Evolutionary conservation across 2,797 vertebrate genomes (phyloP), one percentile per base, ranked within the genome.

Genomic region (Kryptolebias ocellatus): DNA sequence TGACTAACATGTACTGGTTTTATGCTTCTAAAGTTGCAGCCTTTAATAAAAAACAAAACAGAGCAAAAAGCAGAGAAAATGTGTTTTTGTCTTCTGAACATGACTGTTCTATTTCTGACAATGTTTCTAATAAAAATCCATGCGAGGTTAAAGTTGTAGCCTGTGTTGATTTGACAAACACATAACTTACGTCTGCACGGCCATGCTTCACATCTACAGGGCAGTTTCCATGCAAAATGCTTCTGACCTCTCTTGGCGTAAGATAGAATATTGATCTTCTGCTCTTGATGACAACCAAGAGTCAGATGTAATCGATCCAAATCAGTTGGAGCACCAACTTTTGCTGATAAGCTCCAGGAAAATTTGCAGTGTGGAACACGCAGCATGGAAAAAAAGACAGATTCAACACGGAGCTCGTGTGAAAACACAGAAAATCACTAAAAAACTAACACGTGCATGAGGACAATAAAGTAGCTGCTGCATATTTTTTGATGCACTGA

Each of bases 251-350:
- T 72, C 46, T 53, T 62, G 64, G 74, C 67, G 56, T 46, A 68
- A 80, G 68, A 83, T 53, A 56, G 42, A 76, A 53, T 87, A 93
- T 92, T 66, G 90, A 92, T 92, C 60, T 39, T 52, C 66, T 72
- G 53, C 61, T 83, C 70, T 70, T 76, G 81, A 86, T 89, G 87
- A 86, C 90, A 90, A 80, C 78, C 75, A 78, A 60, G 71, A 88
- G 78, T 86, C 85, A 83, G 78, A 80, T 89, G 83, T 81, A 89
- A 90, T 88, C 87, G 90, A 90, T 90, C 75, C 74, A 80, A 83
- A 88, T 89, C 84, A 84, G 88, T 88, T 79, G 87, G 74, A 79
- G 79, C 76, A 57, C 68, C 83, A 83, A 75, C 58, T 81, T 84
- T 85, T 62, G 37, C 75, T 70, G 72, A 90, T 81, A 72, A 64